These are phyloP conservation scores for Trachelus troglodyta DNA, from an alignment of 2,888 invertebrate genomes.

Conservation along the genomic window DNA sequence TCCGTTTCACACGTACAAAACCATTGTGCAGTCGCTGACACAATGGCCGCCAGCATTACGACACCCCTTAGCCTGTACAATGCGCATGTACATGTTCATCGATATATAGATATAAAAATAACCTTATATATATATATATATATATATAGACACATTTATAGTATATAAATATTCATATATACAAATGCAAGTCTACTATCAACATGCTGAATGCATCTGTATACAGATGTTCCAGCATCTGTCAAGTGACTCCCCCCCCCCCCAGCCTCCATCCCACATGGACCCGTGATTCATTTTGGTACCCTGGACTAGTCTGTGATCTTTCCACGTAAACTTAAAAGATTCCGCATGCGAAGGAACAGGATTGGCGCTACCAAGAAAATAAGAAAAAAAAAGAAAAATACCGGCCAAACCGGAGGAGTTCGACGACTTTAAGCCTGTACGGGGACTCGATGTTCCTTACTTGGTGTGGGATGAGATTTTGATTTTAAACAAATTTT, in stretches of 20 bases:
- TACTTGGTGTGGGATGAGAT: background rate
- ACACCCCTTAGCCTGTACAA: conserved; percentile 17
- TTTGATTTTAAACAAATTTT: background rate
- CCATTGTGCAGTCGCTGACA: conserved; percentile 36
- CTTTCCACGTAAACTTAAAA: background rate
- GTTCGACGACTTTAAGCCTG: background rate
- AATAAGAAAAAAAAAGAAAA: background rate
- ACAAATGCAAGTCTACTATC: conserved; percentile 2
- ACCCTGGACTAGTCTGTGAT: background rate
- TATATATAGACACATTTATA: conserved; percentile 31
- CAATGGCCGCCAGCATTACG: conserved; percentile 44
- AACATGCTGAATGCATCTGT: background rate
- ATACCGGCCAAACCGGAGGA: background rate
- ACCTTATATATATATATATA: background rate
- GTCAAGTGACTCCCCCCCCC: background rate
- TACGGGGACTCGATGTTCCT: background rate
- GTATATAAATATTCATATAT: conserved; percentile 25
- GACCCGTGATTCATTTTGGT: background rate
- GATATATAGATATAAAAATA: too few relatives aligned
- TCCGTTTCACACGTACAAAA: conserved; percentile 57
- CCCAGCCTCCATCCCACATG: background rate
- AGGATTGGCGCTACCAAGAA: background rate
- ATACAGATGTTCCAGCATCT: background rate
- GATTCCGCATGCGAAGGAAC: background rate
- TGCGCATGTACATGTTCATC: too few relatives aligned